A percentile compares a stretch with the other conserved stretches of the same genome.
phyloP scores from a whole-genome alignment of 2,888 invertebrate genomes.

The Mythimna ferrago region DNA sequence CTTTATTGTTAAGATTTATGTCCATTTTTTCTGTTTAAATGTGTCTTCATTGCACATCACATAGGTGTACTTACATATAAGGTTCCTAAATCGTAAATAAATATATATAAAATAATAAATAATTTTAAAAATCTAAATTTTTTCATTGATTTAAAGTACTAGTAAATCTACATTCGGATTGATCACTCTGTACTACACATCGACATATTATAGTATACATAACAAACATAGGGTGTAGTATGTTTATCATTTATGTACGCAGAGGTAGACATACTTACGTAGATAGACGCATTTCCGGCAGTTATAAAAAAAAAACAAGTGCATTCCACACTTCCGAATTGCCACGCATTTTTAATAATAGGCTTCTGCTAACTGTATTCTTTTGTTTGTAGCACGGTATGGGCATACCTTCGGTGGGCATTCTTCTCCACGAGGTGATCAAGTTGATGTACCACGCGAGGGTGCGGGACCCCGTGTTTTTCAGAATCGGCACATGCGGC shows the following conservation, averaged over 20 bases:
- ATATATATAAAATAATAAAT: too few relatives aligned
- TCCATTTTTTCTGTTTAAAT: not conserved
- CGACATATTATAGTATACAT: too few relatives aligned
- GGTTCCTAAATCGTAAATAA: not conserved
- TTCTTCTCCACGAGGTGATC: constrained; percentile 98
- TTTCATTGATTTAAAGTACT: too few relatives aligned
- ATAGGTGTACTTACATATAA: not conserved
- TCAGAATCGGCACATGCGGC: constrained; percentile 98
- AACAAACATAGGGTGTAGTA: too few relatives aligned
- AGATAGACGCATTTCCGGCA: not conserved
- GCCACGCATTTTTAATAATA: not conserved
- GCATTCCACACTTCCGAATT: not conserved
- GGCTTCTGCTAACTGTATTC: not conserved
- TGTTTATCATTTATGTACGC: not conserved
- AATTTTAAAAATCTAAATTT: too few relatives aligned
- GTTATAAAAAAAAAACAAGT: not conserved
- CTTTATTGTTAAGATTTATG: not conserved
- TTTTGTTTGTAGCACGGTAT: constrained; percentile 96
- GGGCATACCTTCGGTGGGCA: constrained; percentile 99
- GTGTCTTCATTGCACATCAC: not conserved
- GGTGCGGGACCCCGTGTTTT: constrained; percentile 95
- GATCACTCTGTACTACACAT: too few relatives aligned
- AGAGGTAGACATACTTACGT: not conserved
- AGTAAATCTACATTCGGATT: too few relatives aligned
- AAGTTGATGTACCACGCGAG: constrained; percentile 98